Base-by-base conservation (phyloP, 1,140 invertebrate genomes). In the Papilio polytes region DNA sequence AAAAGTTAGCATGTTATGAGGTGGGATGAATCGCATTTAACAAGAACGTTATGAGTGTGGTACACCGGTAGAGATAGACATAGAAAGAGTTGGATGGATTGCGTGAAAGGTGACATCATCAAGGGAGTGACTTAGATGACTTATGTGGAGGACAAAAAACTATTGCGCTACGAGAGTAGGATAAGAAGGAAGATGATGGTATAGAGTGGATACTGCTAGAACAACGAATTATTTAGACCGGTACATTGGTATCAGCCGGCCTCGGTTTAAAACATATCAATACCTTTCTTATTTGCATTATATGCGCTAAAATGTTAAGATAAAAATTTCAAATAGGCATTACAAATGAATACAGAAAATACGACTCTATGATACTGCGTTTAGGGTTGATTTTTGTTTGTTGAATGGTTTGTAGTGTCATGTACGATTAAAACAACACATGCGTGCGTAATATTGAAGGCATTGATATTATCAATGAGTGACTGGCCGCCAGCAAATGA, bases 381-480 rank as follows among this genome's bases (percentile, higher is more conserved):
- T 13, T 70, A 31, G 63, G 13, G 26, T 70, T 31, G 63, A 15
- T 22, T 70, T 31, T 70, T 18, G 13, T 1, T 31, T 36, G 26
- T 4, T 7, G 4, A 10, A 73, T 41, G 3, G 18, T 46, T 20
- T 73, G 8, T 46, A 44, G 10, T 76, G 20, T 46, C 46, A 20
- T 76, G 41, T 76, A 51, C 15, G 74, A 76, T 76, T 76, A 51
- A 76, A 76, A 76, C 72, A 74, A 74, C 44, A 51, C 74, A 76
- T 76, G 46, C 74, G 74, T 76, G 74, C 74, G 74, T 76, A 76
- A 76, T 76, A 53, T 76, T 76, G 44, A 76, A 76, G 74, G 41
- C 74, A 76, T 76, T 76, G 74, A 76, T 48, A 76, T 76, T 76
- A 76, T 76, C 74, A 48, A 76, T 74, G 70, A 73, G 70, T 46